Percentiles rank a stretch among this genome's conserved stretches.
Evolutionary conservation across 2,888 invertebrate genomes (phyloP).

Genomic region (Thysanoteuthis rhombus): DNA sequence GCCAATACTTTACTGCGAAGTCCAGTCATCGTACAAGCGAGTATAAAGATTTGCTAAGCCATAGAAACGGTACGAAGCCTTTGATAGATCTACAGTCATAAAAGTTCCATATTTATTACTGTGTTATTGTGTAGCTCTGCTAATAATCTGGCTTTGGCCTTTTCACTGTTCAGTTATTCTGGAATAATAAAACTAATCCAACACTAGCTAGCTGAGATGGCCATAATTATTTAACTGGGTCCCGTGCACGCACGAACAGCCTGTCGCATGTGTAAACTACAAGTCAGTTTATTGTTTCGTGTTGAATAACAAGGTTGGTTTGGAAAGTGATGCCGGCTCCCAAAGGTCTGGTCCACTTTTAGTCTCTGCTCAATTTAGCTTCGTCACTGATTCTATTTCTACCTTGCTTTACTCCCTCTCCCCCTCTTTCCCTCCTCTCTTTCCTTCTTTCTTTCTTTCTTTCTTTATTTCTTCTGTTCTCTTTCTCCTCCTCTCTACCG

Average conservation of each 20-base stretch:
- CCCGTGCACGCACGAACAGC: background rate
- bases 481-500: background rate
- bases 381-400: too few relatives aligned
- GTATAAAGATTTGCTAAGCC: background rate
- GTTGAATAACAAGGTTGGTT: background rate
- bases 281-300: background rate
- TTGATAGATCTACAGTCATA: background rate
- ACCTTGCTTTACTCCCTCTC: too few relatives aligned
- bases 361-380: background rate
- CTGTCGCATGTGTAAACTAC: background rate
- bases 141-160: background rate
- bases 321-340: background rate
- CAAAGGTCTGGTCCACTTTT: background rate
- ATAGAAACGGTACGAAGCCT: background rate
- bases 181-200: background rate
- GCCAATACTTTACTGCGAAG: background rate
- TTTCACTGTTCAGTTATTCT: background rate
- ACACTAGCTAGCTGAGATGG: background rate
- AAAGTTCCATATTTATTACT: background rate
- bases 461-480: background rate
- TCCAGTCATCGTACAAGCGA: background rate
- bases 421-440: too few relatives aligned
- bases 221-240: background rate
- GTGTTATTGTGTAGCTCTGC: background rate
- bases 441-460: background rate